phyloP scores from a whole-genome alignment of 2,113 vertebrate species.

The Gopherus evgoodei region DNA sequence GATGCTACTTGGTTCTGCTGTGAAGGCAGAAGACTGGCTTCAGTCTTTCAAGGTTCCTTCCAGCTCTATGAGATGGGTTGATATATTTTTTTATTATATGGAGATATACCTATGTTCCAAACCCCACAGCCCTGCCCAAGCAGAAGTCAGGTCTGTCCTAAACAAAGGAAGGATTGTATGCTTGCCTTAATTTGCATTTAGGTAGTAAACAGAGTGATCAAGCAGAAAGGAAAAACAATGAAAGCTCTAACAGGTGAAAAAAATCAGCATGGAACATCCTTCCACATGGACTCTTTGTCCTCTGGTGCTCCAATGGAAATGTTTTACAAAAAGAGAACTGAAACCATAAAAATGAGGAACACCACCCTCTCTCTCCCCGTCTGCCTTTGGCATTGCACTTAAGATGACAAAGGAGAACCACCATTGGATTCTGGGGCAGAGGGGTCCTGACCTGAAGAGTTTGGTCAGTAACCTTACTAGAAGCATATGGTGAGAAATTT shows the following conservation, averaged over 20 bases:
- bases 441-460: neutral
- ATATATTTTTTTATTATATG: too few relatives aligned
- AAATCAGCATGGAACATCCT: neutral
- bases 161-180: neutral
- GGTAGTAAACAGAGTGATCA: neutral
- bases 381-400: neutral
- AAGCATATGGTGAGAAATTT: neutral
- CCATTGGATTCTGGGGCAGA: neutral
- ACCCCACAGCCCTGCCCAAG: neutral
- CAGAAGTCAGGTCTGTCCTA: neutral
- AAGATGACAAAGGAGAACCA: neutral
- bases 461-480: neutral
- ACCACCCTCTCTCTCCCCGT: neutral
- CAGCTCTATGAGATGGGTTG: too few relatives aligned
- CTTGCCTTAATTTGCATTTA: neutral
- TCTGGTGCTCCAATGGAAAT: too few relatives aligned
- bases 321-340: neutral
- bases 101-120: neutral
- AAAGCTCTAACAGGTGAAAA: neutral
- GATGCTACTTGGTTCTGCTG: too few relatives aligned
- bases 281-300: too few relatives aligned
- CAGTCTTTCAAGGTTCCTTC: too few relatives aligned
- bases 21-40: too few relatives aligned
- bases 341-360: neutral
- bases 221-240: neutral